Evolutionary conservation across 2,113 vertebrate species (phyloP).

Genomic region (Tachycineta bicolor): DNA sequence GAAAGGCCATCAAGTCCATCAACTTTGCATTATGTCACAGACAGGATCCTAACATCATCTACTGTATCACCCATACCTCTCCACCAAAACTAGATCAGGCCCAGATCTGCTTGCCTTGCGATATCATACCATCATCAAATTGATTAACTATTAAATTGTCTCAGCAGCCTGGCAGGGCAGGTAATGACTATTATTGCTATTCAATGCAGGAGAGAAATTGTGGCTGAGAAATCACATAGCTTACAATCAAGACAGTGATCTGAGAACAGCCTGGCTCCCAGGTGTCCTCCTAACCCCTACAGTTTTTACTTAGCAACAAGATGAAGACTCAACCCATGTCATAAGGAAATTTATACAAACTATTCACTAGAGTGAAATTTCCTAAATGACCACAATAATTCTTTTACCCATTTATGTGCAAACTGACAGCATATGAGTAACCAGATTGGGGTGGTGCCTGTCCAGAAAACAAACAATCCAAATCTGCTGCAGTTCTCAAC

Average conservation of each 20-base stretch:
- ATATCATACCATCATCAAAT: neutral
- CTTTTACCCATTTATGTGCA: neutral
- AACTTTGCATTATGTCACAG: neutral
- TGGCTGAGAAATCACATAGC: neutral
- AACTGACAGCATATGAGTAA: neutral
- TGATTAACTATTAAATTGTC: constrained; percentile 29
- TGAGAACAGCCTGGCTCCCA: neutral
- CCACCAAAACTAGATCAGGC: neutral
- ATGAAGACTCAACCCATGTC: neutral
- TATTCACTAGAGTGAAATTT: neutral
- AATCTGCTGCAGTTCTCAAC: neutral
- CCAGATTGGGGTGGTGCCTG: neutral
- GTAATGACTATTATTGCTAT: neutral
- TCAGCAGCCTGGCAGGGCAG: neutral
- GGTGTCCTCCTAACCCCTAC: neutral
- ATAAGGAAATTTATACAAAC: neutral
- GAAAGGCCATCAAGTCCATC: neutral
- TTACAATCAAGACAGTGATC: neutral
- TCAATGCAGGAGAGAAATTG: neutral
- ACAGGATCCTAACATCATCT: neutral
- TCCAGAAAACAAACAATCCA: neutral
- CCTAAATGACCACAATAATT: neutral
- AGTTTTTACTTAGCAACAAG: neutral
- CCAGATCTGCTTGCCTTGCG: neutral
- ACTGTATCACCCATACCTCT: neutral